Base-by-base conservation (phyloP, 2,888 invertebrate species). In the Leptopilina drosophilae region DNA sequence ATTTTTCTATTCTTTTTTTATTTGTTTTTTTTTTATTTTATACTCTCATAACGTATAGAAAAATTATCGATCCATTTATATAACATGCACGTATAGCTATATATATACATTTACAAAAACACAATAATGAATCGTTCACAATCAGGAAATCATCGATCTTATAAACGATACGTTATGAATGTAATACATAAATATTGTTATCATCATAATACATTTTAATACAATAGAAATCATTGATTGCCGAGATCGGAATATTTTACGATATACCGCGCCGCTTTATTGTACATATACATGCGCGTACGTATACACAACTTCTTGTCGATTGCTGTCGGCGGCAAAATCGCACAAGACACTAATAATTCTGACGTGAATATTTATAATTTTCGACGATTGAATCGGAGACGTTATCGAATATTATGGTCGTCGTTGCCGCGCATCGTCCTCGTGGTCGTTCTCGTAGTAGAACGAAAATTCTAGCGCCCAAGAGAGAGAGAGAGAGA, bases 181-280 rank as follows among this genome's bases (percentile, higher is more conserved):
- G 11, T 49, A 49, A 46, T 46, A 49, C 12, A 67, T 67, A 33
- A 73, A 56, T 73, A n/a, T 56, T 59, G 73, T 33, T 73, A 59
- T 56, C 73, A 73, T 73, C 56, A 73, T 26, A 73, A 40, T 26
- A 73, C 73, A 33, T 69, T 69, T 49, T 69, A 11, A 42, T 6
- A 69, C n/a, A 53, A 56, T 53, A 73, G 56, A 73, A 73, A 59
- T 73, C 56, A 73, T 56, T 40, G 73, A 59, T 73, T 73, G 73
- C 56, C 9, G 33, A 56, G 73, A 73, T 56, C 33, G 6, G n/a
- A 33, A 73, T 26, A 73, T 56, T 33, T 59, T 56, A n/a, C 73
- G 49, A 49, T 49, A 49, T 73, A 73, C 53, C n/a, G 56, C 26
- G 33, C 33, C 5, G 33, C 33, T 56, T 15, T n/a, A 73, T 73